Base-by-base conservation (phyloP, 2,888 invertebrate genomes). In the Caprella mutica region DNA sequence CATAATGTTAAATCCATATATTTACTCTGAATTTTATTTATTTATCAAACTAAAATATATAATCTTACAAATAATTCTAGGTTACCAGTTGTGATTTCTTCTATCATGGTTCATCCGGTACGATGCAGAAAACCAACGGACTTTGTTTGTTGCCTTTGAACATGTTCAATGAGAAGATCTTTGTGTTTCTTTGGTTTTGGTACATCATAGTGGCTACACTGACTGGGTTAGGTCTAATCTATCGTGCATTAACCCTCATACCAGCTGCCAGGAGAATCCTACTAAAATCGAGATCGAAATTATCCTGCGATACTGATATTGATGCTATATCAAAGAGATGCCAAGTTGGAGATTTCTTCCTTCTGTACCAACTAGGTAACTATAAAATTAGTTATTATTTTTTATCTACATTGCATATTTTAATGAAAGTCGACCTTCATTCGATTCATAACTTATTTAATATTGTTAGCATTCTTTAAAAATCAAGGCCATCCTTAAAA, bases 101-200 rank as follows among this genome's bases (percentile, higher is more conserved):
- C 74, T 89, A 89, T 72, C 91, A 82, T 72, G 91, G 91, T 75
- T 81, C 87, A 1, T 84, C 86, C 0, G 91, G 91, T 0, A 79
- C 83, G 1, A 81, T 91, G 56, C 87, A 91, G 74, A 80, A 81
- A 67, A 85, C 87, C 73, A 91, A 92, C 69, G 87, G 88, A 0
- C 80, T 92, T 54, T 92, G 92, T 73, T 84, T 92, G 44, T 85
- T 91, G 81, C 88, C 91, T 0, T 76, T 91, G 51, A 92, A 92
- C 74, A 83, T 91, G 67, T 83, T 91, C 70, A 90, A 91, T 72
- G 91, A 92, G 74, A 91, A 92, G 75, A 89, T 91, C 67, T 72
- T 71, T 66, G 69, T 73, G 29, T 72, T 73, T 67, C 63, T 73
- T 5, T 73, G 72, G 72, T 72, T 71, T 65, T 68, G 68, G 68